A percentile compares a stretch with the other conserved stretches of the same genome.
These are phyloP conservation scores for Phrixothrix hirtus DNA, from an alignment of 2,888 invertebrate species.

Conservation along the genomic window DNA sequence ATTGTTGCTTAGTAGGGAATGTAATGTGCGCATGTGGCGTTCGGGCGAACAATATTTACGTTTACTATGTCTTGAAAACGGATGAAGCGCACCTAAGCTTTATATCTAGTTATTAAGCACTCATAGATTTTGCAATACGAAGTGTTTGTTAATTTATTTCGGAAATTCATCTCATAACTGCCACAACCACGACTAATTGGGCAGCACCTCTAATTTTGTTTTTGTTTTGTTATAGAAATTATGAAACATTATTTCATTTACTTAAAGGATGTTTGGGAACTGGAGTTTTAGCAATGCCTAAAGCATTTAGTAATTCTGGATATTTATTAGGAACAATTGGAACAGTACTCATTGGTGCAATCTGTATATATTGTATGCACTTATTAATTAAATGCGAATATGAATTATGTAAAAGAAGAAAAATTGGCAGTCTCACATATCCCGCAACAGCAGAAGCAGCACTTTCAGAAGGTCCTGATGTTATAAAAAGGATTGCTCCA, in stretches of 20 bases:
- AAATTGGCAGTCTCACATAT: conserved; percentile 69
- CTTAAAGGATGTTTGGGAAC: conserved; percentile 90
- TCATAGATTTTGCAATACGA: not conserved
- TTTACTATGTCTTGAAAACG: too few species aligned
- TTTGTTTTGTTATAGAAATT: conserved; percentile 67
- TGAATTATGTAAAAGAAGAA: conserved; percentile 62
- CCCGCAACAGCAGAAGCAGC: conserved; percentile 80
- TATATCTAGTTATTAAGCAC: not conserved
- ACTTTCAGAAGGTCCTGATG: conserved; percentile 67
- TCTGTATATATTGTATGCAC: conserved; percentile 95
- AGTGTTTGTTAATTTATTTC: too few species aligned
- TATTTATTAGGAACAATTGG: conserved; percentile 79
- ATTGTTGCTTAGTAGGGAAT: too few species aligned
- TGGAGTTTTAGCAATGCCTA: conserved; percentile 89
- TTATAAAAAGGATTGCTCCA: conserved; percentile 66
- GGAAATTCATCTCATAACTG: too few species aligned
- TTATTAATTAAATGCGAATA: conserved; percentile 75
- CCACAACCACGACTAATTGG: too few species aligned
- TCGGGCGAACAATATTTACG: too few species aligned
- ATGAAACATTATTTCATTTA: conserved; percentile 80
- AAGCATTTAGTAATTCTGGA: conserved; percentile 83
- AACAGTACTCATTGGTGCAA: conserved; percentile 79
- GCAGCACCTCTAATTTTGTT: too few species aligned
- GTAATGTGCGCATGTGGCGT: too few species aligned
- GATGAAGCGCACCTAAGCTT: not conserved